These are phyloP conservation scores for Epizoanthus rinbou DNA, from an alignment of 92 coral and sea anemone genomes.

Conservation along the genomic window DNA sequence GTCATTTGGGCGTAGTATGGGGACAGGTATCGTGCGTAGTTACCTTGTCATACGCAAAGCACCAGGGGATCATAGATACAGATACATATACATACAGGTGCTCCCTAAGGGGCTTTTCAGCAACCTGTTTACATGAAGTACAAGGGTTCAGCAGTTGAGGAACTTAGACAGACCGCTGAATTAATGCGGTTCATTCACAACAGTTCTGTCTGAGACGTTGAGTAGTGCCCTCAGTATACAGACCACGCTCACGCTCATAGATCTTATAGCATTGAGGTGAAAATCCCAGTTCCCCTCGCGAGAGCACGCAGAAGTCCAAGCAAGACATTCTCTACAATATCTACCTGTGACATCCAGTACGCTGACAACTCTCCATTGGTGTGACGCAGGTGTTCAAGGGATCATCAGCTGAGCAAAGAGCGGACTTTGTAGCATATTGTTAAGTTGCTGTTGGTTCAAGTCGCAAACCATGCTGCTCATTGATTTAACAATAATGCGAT, in stretches of 20 bases:
- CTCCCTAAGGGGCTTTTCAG: too few species aligned
- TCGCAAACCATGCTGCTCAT: constrained; percentile 21
- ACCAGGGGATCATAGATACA: constrained; percentile 65
- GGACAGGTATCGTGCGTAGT: constrained; percentile 47
- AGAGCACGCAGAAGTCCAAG: constrained; percentile 9
- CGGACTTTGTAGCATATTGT: constrained; percentile 24
- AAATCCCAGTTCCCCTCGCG: constrained; percentile 66
- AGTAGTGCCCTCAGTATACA: too few species aligned
- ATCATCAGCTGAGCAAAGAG: background rate
- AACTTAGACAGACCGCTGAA: too few species aligned
- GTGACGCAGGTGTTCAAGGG: constrained; percentile 35
- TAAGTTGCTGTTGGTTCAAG: constrained; percentile 14
- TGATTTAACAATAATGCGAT: constrained; percentile 31
- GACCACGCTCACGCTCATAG: too few species aligned
- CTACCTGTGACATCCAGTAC: constrained; percentile 58
- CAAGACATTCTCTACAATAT: background rate
- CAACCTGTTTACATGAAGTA: too few species aligned
- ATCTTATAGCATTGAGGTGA: constrained; percentile 50
- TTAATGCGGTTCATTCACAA: too few species aligned
- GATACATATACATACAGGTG: too few species aligned
- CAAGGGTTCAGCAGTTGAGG: too few species aligned
- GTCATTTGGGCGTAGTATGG: constrained; percentile 60
- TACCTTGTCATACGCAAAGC: constrained; percentile 57
- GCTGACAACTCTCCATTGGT: constrained; percentile 44
- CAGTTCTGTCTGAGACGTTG: too few species aligned